These are phyloP conservation scores for Drosophila teissieri DNA, from an alignment of 1,140 invertebrate genomes.

Conservation along the genomic window DNA sequence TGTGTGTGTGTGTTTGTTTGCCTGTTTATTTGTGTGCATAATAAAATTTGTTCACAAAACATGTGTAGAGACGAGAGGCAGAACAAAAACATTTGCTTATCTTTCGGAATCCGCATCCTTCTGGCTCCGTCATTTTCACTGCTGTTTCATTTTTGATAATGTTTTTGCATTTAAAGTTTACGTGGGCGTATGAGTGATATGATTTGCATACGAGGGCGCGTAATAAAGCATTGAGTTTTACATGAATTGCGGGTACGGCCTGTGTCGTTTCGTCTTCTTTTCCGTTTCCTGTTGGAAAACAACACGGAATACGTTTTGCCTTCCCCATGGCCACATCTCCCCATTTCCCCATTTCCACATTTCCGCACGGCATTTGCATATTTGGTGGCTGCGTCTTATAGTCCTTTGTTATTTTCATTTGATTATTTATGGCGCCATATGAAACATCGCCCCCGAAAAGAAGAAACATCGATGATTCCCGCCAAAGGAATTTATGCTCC, in stretches of 20 bases:
- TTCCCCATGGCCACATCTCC: conserved; percentile 37
- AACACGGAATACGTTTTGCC: conserved; percentile 45
- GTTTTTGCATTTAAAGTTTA: conserved; percentile 61
- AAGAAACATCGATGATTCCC: conserved; percentile 51
- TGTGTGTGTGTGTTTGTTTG: conserved; percentile 1
- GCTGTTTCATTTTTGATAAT: conserved; percentile 81
- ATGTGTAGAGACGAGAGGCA: conserved; percentile 59
- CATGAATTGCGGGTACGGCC: conserved; percentile 71
- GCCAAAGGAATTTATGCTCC: conserved; percentile 68
- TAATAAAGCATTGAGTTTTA: conserved; percentile 79
- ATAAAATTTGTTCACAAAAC: conserved; percentile 76
- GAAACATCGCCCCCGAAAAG: conserved; percentile 16
- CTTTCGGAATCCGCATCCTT: conserved; percentile 57
- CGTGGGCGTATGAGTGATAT: conserved; percentile 75
- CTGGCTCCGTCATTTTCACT: conserved; percentile 73
- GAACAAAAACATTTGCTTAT: conserved; percentile 76
- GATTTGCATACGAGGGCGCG: conserved; percentile 69
- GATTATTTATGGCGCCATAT: conserved; percentile 70
- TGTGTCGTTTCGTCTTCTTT: conserved; percentile 5
- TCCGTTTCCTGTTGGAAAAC: conserved; percentile 46
- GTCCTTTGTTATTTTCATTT: conserved; percentile 72
- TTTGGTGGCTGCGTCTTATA: conserved; percentile 41
- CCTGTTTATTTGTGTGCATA: conserved; percentile 72
- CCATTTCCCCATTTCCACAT: not conserved
- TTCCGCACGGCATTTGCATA: conserved; percentile 39